These are phyloP conservation scores for Mesembrinibis cayennensis DNA, from an alignment of 2,113 vertebrate species.

Conservation along the genomic window DNA sequence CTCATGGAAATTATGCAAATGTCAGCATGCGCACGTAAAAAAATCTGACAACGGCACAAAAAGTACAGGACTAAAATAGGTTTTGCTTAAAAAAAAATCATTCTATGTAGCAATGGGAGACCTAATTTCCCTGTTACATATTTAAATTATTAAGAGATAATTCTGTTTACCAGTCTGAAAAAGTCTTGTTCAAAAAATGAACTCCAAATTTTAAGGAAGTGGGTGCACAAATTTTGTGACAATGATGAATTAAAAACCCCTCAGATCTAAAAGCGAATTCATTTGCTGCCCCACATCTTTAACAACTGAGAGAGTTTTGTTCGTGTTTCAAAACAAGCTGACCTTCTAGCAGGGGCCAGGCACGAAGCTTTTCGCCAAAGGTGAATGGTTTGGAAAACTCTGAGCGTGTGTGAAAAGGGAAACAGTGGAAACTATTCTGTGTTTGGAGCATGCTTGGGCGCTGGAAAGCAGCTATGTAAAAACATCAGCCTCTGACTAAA, in stretches of 20 bases:
- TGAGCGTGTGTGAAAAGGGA: not conserved
- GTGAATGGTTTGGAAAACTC: slow-evolving; percentile 15
- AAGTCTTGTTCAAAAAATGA: not conserved
- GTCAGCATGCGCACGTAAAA: not conserved
- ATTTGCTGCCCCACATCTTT: not conserved
- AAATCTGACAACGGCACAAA: not conserved
- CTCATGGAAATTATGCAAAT: slow-evolving; percentile 45
- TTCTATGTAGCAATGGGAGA: not conserved
- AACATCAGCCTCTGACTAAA: not conserved
- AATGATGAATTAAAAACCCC: not conserved
- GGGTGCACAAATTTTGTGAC: not conserved
- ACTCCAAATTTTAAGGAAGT: not conserved
- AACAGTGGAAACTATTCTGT: slow-evolving; percentile 43
- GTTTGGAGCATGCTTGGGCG: not conserved
- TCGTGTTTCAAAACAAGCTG: slow-evolving; percentile 3
- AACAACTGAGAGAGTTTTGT: not conserved
- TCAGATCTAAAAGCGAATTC: not conserved
- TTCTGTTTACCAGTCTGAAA: not conserved
- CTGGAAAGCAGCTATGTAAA: not conserved
- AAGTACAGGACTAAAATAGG: slow-evolving; percentile 27
- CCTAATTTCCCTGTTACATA: not conserved
- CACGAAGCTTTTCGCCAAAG: slow-evolving; percentile 20
- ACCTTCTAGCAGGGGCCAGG: slow-evolving; percentile 12
- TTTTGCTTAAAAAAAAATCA: not conserved
- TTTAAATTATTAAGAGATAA: not conserved